Evolutionary conservation across 2,113 vertebrate species (phyloP).

Genomic region (Siphamia tubifer): DNA sequence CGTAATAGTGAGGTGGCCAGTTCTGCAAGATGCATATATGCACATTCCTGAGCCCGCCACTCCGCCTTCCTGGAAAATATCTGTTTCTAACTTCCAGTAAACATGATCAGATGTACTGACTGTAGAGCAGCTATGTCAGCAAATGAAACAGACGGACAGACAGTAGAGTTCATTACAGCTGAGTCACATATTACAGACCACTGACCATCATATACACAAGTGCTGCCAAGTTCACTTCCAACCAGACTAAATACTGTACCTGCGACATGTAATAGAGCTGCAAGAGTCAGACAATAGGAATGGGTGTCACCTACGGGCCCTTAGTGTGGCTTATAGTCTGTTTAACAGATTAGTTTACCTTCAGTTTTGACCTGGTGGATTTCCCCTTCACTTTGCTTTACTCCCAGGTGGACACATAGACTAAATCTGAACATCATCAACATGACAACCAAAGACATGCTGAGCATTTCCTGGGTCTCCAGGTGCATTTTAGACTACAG

Average conservation of each 20-base stretch:
- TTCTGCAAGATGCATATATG: background rate
- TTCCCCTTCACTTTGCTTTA: background rate
- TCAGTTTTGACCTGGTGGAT: background rate
- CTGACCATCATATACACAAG: background rate
- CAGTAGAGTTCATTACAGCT: slow-evolving; percentile 16
- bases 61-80: background rate
- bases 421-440: background rate
- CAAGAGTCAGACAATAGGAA: background rate
- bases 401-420: background rate
- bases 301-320: too few relatives aligned
- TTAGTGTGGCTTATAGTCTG: too few relatives aligned
- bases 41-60: background rate
- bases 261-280: background rate
- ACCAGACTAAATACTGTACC: background rate
- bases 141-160: background rate
- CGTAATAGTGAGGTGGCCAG: background rate
- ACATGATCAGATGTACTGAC: background rate
- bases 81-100: background rate
- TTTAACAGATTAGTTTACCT: background rate
- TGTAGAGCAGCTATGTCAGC: slow-evolving; percentile 9
- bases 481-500: background rate
- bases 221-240: background rate
- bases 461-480: background rate
- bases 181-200: slow-evolving; percentile 33
- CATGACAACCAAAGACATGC: background rate